These are phyloP conservation scores for Isoperla grammatica DNA, from an alignment of 2,888 invertebrate species.

Conservation along the genomic window DNA sequence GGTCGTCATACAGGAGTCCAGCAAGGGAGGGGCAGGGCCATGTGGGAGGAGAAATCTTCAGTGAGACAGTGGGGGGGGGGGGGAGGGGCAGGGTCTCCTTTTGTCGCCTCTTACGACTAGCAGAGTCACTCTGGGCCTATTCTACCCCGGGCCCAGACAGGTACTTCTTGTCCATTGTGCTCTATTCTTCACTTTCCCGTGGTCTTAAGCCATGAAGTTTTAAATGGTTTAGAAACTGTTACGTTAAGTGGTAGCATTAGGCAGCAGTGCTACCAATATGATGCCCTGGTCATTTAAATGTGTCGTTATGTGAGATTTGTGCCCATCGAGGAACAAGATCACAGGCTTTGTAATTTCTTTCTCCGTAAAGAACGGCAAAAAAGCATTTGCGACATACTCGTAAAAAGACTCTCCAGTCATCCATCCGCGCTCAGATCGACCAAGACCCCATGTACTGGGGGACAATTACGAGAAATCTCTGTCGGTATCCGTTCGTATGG, in stretches of 20 bases:
- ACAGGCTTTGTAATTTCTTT: slow-evolving; percentile 32
- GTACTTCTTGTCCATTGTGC: too few relatives aligned
- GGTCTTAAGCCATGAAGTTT: slow-evolving; percentile 29
- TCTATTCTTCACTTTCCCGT: too few relatives aligned
- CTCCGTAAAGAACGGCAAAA: slow-evolving; percentile 32
- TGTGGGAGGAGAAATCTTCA: too few relatives aligned
- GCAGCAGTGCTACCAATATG: slow-evolving; percentile 33
- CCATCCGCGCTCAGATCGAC: slow-evolving; percentile 35
- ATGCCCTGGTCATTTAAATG: slow-evolving; percentile 32
- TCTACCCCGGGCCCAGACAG: too few relatives aligned
- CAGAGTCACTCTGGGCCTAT: too few relatives aligned
- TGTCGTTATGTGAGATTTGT: slow-evolving; percentile 34
- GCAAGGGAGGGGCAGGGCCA: too few relatives aligned
- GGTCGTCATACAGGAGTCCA: too few relatives aligned
- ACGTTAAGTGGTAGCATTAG: slow-evolving; percentile 34
- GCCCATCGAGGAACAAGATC: slow-evolving; percentile 36
- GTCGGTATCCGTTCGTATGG: slow-evolving; percentile 30
- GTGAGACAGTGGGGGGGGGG: too few relatives aligned
- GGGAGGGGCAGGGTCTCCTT: too few relatives aligned
- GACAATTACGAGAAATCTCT: slow-evolving; percentile 28
- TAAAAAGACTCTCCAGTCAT: slow-evolving; percentile 35
- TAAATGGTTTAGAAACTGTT: slow-evolving; percentile 32
- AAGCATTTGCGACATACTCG: slow-evolving; percentile 35
- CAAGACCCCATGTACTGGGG: slow-evolving; percentile 34
- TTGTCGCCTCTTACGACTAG: too few relatives aligned